phyloP scores from a whole-genome alignment of 1,140 invertebrate species.

The Drosophila grimshawi region DNA sequence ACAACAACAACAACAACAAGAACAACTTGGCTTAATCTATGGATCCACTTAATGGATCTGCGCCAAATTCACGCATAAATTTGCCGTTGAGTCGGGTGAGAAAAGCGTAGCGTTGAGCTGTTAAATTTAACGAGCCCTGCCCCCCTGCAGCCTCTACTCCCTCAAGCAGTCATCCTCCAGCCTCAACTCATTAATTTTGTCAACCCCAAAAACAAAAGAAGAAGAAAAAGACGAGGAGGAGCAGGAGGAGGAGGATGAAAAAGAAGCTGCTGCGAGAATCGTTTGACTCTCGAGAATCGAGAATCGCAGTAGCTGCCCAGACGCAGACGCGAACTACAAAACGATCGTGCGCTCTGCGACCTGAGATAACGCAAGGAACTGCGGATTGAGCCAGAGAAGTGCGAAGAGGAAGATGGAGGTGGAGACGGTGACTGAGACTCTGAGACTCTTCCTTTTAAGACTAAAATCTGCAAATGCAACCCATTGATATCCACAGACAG shows the following conservation, averaged over 20 bases:
- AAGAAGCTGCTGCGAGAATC: constrained; percentile 12
- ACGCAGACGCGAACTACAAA: constrained; percentile 66
- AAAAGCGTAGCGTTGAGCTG: constrained; percentile 68
- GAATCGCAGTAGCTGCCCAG: constrained; percentile 78
- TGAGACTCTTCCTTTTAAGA: neutral
- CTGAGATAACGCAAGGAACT: constrained; percentile 54
- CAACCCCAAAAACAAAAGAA: constrained; percentile 63
- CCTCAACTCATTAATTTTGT: constrained; percentile 80
- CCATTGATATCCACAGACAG: constrained; percentile 5
- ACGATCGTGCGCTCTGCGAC: constrained; percentile 60
- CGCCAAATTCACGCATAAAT: constrained; percentile 84
- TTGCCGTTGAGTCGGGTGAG: constrained; percentile 53
- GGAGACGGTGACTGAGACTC: neutral
- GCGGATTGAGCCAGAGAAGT: neutral
- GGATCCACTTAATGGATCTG: constrained; percentile 83
- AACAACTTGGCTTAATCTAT: constrained; percentile 64
- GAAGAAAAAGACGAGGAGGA: neutral
- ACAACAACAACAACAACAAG: constrained; percentile 12
- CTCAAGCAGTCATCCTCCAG: constrained; percentile 24
- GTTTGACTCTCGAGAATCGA: constrained; percentile 20
- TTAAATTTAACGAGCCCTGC: constrained; percentile 72
- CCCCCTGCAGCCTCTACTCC: neutral
- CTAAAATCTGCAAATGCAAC: neutral
- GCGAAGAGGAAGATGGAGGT: constrained; percentile 1
- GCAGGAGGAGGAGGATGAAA: neutral